A percentile compares a stretch with the other conserved stretches of the same genome.
These are phyloP conservation scores for Norana najaformis DNA, from an alignment of 2,888 invertebrate species.

Conservation along the genomic window DNA sequence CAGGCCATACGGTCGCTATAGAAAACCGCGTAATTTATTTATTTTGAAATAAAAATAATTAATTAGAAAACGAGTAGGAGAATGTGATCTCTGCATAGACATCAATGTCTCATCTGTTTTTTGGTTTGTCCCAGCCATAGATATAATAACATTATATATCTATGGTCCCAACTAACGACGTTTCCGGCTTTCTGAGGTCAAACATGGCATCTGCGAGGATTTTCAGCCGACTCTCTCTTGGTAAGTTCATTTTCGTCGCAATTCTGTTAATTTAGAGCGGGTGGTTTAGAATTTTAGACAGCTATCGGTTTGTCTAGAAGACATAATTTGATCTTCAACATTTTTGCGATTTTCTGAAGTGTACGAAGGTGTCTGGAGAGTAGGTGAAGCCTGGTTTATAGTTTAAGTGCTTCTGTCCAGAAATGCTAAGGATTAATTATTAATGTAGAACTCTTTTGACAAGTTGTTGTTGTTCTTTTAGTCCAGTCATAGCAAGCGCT, in stretches of 20 bases:
- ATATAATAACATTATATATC: too few relatives aligned
- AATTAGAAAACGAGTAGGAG: too few relatives aligned
- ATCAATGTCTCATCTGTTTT: background rate
- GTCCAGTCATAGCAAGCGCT: background rate
- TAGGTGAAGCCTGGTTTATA: too few relatives aligned
- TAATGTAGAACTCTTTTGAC: background rate
- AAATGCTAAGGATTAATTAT: background rate
- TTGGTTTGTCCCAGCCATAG: background rate
- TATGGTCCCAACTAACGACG: background rate
- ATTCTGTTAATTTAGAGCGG: background rate
- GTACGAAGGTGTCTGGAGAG: too few relatives aligned
- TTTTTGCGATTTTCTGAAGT: background rate
- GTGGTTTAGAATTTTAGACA: background rate
- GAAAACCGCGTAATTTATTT: too few relatives aligned
- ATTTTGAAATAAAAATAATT: too few relatives aligned
- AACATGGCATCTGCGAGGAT: slow-evolving; percentile 14
- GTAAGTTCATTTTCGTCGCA: background rate
- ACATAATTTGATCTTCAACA: background rate
- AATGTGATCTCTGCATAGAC: background rate
- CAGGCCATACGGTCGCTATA: too few relatives aligned
- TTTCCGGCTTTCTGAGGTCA: slow-evolving; percentile 16
- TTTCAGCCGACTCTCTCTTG: slow-evolving; percentile 4
- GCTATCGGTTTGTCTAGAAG: background rate
- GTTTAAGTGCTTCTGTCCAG: background rate
- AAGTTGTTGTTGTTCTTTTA: background rate